Evolutionary conservation across 2,888 invertebrate species (phyloP).

Genomic region (Steromphala cineraria): DNA sequence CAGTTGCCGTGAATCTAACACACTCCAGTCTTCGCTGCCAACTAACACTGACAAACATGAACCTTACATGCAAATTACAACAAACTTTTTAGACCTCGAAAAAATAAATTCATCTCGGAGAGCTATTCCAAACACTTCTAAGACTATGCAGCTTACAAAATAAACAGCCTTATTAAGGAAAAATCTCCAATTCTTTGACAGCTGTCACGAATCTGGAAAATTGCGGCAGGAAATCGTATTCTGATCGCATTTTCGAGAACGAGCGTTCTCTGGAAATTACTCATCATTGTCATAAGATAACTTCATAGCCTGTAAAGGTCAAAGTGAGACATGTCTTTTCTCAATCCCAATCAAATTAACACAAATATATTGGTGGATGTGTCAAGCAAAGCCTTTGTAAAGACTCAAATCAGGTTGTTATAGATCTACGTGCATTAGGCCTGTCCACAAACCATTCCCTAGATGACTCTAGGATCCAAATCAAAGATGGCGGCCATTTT

Average conservation of each 20-base stretch:
- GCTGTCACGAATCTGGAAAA: neutral
- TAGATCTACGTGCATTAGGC: too few species aligned
- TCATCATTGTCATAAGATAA: neutral
- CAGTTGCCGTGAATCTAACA: too few species aligned
- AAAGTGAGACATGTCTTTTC: neutral
- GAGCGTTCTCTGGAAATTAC: neutral
- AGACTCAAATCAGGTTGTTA: too few species aligned
- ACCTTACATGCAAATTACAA: too few species aligned
- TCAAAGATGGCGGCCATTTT: neutral
- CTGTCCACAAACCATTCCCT: too few species aligned
- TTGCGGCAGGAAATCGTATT: constrained; percentile 7
- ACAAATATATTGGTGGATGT: neutral
- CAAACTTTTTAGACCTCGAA: neutral
- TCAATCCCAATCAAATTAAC: neutral
- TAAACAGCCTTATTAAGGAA: constrained; percentile 15
- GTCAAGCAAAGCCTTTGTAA: neutral
- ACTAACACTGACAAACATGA: too few species aligned
- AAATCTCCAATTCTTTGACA: neutral
- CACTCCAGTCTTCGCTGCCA: too few species aligned
- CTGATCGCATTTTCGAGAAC: neutral
- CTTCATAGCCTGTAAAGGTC: neutral
- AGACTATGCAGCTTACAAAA: neutral
- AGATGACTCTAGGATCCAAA: too few species aligned
- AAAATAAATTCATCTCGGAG: neutral
- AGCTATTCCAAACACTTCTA: neutral